Conservation (phyloP, 2,113 vertebrate genomes). For the Uria lomvia region DNA sequence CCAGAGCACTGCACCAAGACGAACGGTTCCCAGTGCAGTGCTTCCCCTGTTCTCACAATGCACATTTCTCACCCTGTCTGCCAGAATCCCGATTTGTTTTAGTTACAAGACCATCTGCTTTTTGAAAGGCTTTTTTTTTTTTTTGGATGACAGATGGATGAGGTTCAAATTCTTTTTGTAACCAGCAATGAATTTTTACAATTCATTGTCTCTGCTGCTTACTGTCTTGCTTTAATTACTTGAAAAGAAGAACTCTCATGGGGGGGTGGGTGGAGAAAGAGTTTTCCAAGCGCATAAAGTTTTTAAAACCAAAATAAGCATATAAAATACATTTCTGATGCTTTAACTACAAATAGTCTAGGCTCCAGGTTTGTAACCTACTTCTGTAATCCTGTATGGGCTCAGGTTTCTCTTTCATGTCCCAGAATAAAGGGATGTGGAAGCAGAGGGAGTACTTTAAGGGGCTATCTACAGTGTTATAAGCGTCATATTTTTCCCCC, state of each 20-base stretch:
- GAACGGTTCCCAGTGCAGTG: not conserved
- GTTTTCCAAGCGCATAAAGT: not conserved
- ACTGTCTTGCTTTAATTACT: constrained; percentile 53
- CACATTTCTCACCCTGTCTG: constrained; percentile 35
- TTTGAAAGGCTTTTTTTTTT: constrained; percentile 1
- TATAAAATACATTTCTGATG: constrained; percentile 19
- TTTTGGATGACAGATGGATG: constrained; percentile 26
- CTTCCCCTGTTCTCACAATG: not conserved
- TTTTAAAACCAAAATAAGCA: constrained; percentile 22
- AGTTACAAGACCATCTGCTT: constrained; percentile 54
- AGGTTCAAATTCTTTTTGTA: constrained; percentile 25
- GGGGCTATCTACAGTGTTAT: not conserved
- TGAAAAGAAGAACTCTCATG: not conserved
- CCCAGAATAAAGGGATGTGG: constrained; percentile 11
- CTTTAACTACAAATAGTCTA: constrained; percentile 4
- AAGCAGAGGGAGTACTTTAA: constrained; percentile 35
- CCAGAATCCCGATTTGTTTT: constrained; percentile 58
- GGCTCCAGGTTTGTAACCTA: constrained; percentile 35
- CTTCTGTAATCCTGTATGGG: constrained; percentile 12
- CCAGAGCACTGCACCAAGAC: not conserved
- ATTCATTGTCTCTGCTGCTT: constrained; percentile 43
- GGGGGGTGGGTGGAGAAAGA: not conserved
- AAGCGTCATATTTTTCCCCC: not conserved
- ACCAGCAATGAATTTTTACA: constrained; percentile 48
- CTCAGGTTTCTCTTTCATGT: constrained; percentile 42